Base-by-base conservation (phyloP, 1,140 invertebrate species). In the Conus betulinus region DNA sequence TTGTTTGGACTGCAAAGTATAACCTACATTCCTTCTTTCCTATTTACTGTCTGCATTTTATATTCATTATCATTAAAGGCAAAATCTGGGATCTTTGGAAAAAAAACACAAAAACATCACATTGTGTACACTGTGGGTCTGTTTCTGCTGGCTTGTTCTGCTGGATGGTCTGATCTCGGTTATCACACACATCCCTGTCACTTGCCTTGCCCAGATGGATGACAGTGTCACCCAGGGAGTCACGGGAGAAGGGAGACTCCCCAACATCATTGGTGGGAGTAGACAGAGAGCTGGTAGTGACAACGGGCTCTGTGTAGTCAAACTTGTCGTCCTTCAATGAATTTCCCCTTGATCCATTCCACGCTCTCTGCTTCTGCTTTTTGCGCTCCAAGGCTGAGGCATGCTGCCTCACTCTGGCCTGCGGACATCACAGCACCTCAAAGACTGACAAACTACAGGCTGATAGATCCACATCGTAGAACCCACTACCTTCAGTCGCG, bases 151-250 rank as follows among this genome's bases (percentile, higher is more conserved):
- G 39, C 39, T 39, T 39, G 39, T 39, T 39, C 39, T 39, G 39
- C 39, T 39, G 39, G 39, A 39, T 39, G 39, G 25, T 79, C 25
- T 79, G 25, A 79, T 79, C 23, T 27, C n/a, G 2, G 23, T 79
- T 79, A 84, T 3, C 27, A 78, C 51, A 81, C 71, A 23, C 71
- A 76, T 25, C 8, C 85, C 57, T 63, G 39, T 39, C 39, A 51
- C 90, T 89, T 84, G 94, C 94, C 91, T 94, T 94, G 88, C 94
- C 94, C 39, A 95, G 87, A 82, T 95, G 92, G 79, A 95, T 94
- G 82, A 93, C 94, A 78, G 94, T 95, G 57, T 95, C 93, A 11
- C 94, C 94, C 3, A 95, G 91, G 2, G 93, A 93, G 85, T 95
- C 94, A 57, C 93, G 92, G 67, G 92, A 91, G 90, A 95, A 95